Evolutionary conservation across 2,797 vertebrate species (phyloP), one percentile per base, ranked within the genome.

Genomic region (Brachyrhaphis roseni): DNA sequence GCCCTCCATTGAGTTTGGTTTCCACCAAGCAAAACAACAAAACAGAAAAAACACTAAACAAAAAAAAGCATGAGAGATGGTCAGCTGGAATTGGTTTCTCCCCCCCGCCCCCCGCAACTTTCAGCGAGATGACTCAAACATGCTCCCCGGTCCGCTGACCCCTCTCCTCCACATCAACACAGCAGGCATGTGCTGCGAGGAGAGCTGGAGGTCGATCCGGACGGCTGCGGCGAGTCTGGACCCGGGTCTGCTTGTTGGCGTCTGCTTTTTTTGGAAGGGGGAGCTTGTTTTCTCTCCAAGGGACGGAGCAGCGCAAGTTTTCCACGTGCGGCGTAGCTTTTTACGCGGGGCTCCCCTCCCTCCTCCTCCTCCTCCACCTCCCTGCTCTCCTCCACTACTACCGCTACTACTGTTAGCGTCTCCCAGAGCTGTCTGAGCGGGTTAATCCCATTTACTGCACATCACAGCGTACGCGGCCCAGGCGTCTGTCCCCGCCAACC

Each of bases 1-100:
- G 94, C 92, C 95, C 93, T 96, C 96, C 96, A 97, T 97, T 96
- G 96, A 72, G 74, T 36, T 73, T 34, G 46, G 16, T 20, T 43
- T 8, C 28, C 41, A 34, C 75, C 34, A 16, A 10, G 47, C 6
- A 20, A 31, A 74, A 75, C 73, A 71, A 26, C 8, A 53, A 49
- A 45, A 1, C 36, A 8, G 20, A 28, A n/a, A n/a, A 64, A 74
- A 75, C 66, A 70, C 10, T 55, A 80, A 71, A 26, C 3, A 59
- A 39, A 39, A 16, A 18, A 16, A 59, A 28, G 11, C 13, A 59
- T 4, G 16, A n/a, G 3, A 74, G 16, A n/a, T 26, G 41, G 34
- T 23, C n/a, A 72, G 26, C 31, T 45, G 45, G 59, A 13, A 39
- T 31, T 13, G 5, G 15, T 16, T 10, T 47, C 8, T 81, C 39